Evolutionary conservation across 1,140 invertebrate genomes (phyloP), one percentile per base, ranked within the genome.

Genomic region (Solen grandis): DNA sequence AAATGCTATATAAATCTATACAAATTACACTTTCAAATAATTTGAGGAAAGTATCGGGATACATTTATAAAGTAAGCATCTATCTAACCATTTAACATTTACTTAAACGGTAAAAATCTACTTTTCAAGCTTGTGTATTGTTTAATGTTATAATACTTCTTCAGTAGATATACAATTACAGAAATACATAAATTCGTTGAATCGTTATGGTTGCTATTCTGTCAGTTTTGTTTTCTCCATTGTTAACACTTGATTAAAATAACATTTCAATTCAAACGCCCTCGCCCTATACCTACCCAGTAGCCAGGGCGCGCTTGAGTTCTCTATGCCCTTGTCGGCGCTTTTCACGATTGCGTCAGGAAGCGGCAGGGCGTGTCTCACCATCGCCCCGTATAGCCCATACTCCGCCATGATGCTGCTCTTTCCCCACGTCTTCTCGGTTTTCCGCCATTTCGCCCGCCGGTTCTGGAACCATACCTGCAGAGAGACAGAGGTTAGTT

Each of bases 401-500:
- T 99, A 99, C 93, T 99, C 99, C 68, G 98, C 98, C 98, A 99
- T 99, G 91, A 99, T 99, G 83, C 98, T 99, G 91, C 97, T 98
- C 85, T 98, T 95, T 10, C 98, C 99, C 98, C 98, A 99, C 88
- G 97, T 99, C 92, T 99, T 99, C 93, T 99, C 98, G 25, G 98
- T 99, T 92, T 99, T 99, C 72, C 98, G 95, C 98, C 98, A 99
- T 92, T 99, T 99, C 84, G 98, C 98, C 75, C 98, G 94, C 31
- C 98, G 94, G 92, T 99, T 99, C 94, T 99, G 97, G 92, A 99
- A 99, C 98, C 98, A 99, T 0, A 99, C 98, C 98, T 99, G 94
- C 22, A 76, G 46, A 35, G n/a, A 31, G 22, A 76, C 31, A n/a
- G 60, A 57, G 8, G 22, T 2, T 35, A 19, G 10, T n/a, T 59